Conservation (phyloP, 2,113 vertebrate genomes). For the Channa maculata region DNA sequence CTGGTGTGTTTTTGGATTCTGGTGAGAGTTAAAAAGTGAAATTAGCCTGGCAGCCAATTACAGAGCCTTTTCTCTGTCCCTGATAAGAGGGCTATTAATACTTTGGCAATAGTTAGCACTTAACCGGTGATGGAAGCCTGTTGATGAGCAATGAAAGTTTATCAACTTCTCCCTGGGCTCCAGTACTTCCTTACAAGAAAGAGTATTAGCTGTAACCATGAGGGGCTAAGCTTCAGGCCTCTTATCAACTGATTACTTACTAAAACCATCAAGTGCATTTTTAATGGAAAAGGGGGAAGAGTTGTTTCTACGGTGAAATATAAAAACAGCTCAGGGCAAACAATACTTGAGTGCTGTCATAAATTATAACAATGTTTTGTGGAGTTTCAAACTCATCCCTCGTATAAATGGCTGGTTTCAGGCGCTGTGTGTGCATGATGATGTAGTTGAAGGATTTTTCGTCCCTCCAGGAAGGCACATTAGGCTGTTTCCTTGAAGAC, state of each 20-base stretch:
- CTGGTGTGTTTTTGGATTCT: constrained; percentile 31
- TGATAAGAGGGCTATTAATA: constrained; percentile 74
- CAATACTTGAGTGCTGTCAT: constrained; percentile 27
- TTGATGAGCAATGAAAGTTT: constrained; percentile 60
- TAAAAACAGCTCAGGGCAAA: constrained; percentile 41
- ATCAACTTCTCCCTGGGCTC: constrained; percentile 50
- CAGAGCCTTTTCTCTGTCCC: constrained; percentile 41
- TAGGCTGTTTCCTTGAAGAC: constrained; percentile 13
- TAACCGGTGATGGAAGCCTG: constrained; percentile 49
- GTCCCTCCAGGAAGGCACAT: constrained; percentile 27
- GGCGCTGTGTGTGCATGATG: constrained; percentile 15
- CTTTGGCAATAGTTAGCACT: constrained; percentile 47
- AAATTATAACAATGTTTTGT: constrained; percentile 47
- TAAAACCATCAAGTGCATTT: constrained; percentile 58
- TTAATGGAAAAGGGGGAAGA: constrained; percentile 53
- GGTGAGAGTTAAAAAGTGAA: constrained; percentile 37
- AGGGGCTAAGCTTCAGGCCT: constrained; percentile 39
- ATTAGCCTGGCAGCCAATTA: constrained; percentile 67
- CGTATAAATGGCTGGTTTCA: constrained; percentile 41
- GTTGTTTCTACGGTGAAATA: constrained; percentile 44
- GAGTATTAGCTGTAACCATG: constrained; percentile 59
- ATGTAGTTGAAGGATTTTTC: constrained; percentile 26
- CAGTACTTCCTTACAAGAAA: constrained; percentile 17
- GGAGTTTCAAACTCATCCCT: constrained; percentile 40
- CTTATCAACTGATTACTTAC: constrained; percentile 68